Percentiles rank a stretch among this genome's conserved stretches.
These are phyloP conservation scores for Pseudanteris insignis DNA, from an alignment of 2,888 invertebrate genomes.

Conservation along the genomic window DNA sequence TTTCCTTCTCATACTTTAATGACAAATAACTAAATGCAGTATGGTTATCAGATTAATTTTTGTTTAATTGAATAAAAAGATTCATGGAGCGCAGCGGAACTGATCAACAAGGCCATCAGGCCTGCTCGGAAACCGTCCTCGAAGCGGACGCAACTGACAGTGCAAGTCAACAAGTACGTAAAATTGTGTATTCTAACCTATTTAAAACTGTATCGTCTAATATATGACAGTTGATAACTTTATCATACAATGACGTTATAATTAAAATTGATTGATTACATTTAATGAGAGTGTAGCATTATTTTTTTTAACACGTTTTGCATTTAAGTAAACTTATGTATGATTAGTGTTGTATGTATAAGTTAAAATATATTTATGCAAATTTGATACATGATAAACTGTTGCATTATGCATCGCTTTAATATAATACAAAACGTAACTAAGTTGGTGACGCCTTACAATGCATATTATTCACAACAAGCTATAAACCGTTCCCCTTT, in stretches of 20 bases:
- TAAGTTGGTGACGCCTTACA: too few species aligned
- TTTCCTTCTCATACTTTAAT: too few species aligned
- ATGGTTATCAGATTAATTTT: neutral
- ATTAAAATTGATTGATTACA: too few species aligned
- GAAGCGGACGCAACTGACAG: conserved; percentile 57
- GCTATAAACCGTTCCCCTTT: conserved; percentile 69
- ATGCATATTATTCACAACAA: conserved; percentile 21
- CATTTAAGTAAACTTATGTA: too few species aligned
- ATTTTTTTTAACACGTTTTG: too few species aligned
- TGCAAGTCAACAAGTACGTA: conserved; percentile 30
- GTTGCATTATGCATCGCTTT: too few species aligned
- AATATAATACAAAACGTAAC: too few species aligned
- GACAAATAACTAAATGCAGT: too few species aligned
- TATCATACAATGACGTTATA: neutral
- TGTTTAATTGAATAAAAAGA: neutral
- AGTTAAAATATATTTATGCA: too few species aligned
- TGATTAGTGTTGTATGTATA: too few species aligned
- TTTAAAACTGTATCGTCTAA: conserved; percentile 18
- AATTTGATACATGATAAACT: too few species aligned
- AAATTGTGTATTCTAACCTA: conserved; percentile 9
- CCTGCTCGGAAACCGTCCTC: conserved; percentile 60
- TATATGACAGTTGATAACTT: neutral
- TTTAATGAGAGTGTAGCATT: too few species aligned
- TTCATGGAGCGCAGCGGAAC: conserved; percentile 21
- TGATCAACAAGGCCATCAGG: conserved; percentile 54